Evolutionary conservation across 37 sponge, comb jelly and placozoan species (phyloP).

Genomic region (Oscarella lobularis): DNA sequence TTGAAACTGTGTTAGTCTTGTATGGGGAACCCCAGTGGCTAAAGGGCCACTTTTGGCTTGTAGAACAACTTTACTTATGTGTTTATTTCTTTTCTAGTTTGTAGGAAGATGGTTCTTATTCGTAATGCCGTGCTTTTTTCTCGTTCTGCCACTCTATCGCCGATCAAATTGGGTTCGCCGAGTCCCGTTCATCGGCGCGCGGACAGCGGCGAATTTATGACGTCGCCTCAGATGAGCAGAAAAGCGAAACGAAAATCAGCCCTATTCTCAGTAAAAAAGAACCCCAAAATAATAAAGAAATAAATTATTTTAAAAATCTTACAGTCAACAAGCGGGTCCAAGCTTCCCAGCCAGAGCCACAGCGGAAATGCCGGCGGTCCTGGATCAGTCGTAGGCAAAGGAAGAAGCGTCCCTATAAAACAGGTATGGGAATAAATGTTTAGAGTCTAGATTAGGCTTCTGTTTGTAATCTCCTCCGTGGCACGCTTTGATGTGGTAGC

Average conservation of each 20-base stretch:
- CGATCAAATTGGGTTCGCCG: not conserved
- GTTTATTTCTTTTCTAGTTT: not conserved
- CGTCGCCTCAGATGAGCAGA: not conserved
- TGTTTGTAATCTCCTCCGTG: too few relatives aligned
- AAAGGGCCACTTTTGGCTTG: too few relatives aligned
- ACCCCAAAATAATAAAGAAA: too few relatives aligned
- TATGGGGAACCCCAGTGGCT: too few relatives aligned
- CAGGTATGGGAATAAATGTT: conserved; percentile 24
- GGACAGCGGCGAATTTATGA: not conserved
- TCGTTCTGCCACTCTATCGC: not conserved
- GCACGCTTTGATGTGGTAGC: too few relatives aligned
- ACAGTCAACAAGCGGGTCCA: not conserved
- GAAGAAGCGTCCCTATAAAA: conserved; percentile 70
- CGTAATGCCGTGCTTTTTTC: not conserved
- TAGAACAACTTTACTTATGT: too few relatives aligned
- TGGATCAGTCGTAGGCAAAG: too few relatives aligned
- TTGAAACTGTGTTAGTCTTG: too few relatives aligned
- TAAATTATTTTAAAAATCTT: too few relatives aligned
- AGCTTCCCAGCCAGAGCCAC: too few relatives aligned
- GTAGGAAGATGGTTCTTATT: not conserved
- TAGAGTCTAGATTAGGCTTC: too few relatives aligned
- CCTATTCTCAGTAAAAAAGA: not conserved
- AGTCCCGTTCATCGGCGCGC: not conserved
- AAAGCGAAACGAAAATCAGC: not conserved
- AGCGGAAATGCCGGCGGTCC: too few relatives aligned